phyloP scores from a whole-genome alignment of 2,113 vertebrate genomes.

The Thinocorus orbignyianus region DNA sequence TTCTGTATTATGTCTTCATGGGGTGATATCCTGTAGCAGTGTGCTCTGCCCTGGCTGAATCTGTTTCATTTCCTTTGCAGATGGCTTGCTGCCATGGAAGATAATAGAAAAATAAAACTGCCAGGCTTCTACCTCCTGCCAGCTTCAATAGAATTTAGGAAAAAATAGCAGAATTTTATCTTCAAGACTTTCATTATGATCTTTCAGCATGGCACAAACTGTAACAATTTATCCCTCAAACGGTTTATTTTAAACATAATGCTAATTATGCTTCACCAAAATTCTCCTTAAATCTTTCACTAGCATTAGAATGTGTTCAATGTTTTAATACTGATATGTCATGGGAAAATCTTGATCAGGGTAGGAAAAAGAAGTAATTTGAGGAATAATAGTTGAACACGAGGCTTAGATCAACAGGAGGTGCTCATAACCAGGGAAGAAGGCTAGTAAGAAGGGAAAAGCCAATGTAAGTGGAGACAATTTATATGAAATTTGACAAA shows the following conservation, averaged over 20 bases:
- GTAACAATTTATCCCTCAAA: background rate
- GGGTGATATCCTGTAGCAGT: conserved; percentile 21
- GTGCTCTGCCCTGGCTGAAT: background rate
- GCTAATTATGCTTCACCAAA: background rate
- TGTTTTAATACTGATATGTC: background rate
- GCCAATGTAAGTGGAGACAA: background rate
- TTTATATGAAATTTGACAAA: background rate
- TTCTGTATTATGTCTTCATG: conserved; percentile 25
- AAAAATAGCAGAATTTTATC: background rate
- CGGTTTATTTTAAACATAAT: background rate
- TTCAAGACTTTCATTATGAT: background rate
- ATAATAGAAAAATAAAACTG: conserved; percentile 37
- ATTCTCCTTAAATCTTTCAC: background rate
- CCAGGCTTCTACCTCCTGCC: background rate
- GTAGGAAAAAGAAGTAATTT: background rate
- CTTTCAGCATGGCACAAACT: background rate
- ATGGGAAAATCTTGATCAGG: background rate
- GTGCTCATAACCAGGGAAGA: background rate
- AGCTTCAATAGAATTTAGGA: background rate
- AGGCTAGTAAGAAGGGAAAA: background rate
- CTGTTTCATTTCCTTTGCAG: conserved; percentile 49
- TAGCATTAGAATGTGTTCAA: background rate
- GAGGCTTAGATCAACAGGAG: background rate
- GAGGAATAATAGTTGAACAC: background rate
- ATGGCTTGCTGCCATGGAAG: background rate